phyloP scores from a whole-genome alignment of 2,113 vertebrate species.

The Paradisaea rubra region DNA sequence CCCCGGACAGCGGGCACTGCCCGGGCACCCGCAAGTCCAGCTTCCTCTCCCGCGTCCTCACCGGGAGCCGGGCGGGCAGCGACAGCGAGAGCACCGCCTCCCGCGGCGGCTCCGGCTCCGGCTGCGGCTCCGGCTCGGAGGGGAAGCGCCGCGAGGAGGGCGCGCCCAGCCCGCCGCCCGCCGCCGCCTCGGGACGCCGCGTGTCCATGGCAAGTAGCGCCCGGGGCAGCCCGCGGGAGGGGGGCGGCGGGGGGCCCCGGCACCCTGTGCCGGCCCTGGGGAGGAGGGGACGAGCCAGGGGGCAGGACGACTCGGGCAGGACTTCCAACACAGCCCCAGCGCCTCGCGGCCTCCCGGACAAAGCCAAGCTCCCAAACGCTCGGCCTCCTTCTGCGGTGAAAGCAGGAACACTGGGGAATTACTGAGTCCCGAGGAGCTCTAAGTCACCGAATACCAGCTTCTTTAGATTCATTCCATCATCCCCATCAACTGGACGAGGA shows the following conservation, averaged over 20 bases:
- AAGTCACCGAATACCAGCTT: background rate
- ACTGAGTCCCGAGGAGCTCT: background rate
- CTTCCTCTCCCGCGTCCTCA: constrained; percentile 79
- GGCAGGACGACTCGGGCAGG: background rate
- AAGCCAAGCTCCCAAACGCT: background rate
- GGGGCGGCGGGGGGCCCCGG: background rate
- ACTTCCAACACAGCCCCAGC: background rate
- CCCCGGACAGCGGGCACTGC: constrained; percentile 67
- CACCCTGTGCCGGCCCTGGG: background rate
- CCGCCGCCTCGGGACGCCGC: constrained; percentile 72
- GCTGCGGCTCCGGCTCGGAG: constrained; percentile 49
- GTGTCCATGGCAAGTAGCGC: constrained; percentile 88
- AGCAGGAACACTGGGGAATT: background rate
- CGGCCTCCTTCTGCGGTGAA: background rate
- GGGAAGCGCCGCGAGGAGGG: constrained; percentile 67
- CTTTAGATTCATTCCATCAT: background rate
- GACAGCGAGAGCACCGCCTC: constrained; percentile 71
- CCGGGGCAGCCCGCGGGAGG: background rate
- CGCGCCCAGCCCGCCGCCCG: constrained; percentile 66
- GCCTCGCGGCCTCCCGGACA: background rate
- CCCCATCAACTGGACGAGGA: too few species aligned
- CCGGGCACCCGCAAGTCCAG: constrained; percentile 77
- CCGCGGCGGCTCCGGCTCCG: constrained; percentile 62
- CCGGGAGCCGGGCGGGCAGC: constrained; percentile 71
- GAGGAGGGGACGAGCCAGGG: background rate